Evolutionary conservation across 1,140 invertebrate species (phyloP).

Genomic region (Drosophila ironensis): DNA sequence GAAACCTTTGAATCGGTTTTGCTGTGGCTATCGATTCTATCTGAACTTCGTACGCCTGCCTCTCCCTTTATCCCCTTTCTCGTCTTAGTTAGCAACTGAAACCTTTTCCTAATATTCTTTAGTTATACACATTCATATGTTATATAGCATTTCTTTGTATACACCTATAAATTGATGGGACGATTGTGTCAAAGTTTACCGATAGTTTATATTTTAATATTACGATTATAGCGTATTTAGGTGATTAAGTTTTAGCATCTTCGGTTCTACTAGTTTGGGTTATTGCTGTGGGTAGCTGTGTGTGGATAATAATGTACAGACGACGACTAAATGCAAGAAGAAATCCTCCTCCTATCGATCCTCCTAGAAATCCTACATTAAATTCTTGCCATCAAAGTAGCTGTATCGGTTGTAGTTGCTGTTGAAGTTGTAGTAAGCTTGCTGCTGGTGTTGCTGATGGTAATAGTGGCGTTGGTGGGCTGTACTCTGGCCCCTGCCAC

Average conservation of each 20-base stretch:
- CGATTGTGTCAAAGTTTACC: slow-evolving; percentile 28
- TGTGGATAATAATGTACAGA: slow-evolving; percentile 58
- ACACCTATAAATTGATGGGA: slow-evolving; percentile 37
- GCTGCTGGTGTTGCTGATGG: slow-evolving; percentile 13
- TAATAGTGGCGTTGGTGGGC: slow-evolving; percentile 20
- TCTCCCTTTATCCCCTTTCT: background rate
- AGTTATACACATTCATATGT: slow-evolving; percentile 51
- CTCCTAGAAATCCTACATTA: slow-evolving; percentile 21
- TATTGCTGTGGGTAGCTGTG: slow-evolving; percentile 61
- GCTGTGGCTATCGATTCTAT: slow-evolving; percentile 29
- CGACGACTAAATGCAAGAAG: slow-evolving; percentile 63
- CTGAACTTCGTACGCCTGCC: slow-evolving; percentile 1
- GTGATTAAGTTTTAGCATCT: slow-evolving; percentile 57
- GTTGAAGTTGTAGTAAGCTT: slow-evolving; percentile 5
- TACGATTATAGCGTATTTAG: slow-evolving; percentile 15
- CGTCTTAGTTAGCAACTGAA: slow-evolving; percentile 51
- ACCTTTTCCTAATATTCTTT: slow-evolving; percentile 38
- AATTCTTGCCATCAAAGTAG: slow-evolving; percentile 26
- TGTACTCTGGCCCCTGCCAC: slow-evolving; percentile 15
- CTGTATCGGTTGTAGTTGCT: slow-evolving; percentile 2
- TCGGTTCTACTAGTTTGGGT: slow-evolving; percentile 71
- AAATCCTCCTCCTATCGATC: too few species aligned
- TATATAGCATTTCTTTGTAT: slow-evolving; percentile 14
- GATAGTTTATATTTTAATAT: slow-evolving; percentile 41
- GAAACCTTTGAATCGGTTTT: slow-evolving; percentile 67